Base-by-base conservation (phyloP, 2,888 invertebrate genomes). In the Erannis defoliaria region DNA sequence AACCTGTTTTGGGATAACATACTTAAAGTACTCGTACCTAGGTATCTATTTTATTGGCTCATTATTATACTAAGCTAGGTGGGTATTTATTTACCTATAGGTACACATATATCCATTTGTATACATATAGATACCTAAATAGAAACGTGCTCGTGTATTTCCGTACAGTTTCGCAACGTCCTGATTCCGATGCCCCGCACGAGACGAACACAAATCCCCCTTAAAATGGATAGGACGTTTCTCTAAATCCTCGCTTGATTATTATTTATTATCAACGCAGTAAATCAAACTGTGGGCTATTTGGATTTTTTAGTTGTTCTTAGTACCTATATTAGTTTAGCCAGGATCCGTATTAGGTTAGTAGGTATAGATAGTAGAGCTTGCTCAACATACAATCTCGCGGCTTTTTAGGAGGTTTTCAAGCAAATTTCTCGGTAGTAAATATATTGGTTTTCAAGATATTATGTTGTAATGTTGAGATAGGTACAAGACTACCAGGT, bases 221-320 rank as follows among this genome's bases (percentile, higher is more conserved):
- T 86, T 88, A 89, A 85, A 89, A 89, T 88, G 87, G 88, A 89
- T 86, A 86, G 84, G 86, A 88, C 86, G 84, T 87, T 88, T 85
- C 83, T 83, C 78, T 79, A 88, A 88, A 90, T 88, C 90, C 88
- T 82, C 73, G 78, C 81, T 88, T 89, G 89, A 89, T 90, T 89
- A 89, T 89, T 90, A 89, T 89, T 90, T 90, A 90, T 90, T 89
- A 88, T 88, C 89, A 84, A 75, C 76, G 77, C 81, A 79, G 84
- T 86, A 84, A 86, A 87, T 88, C 88, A 87, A 78, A 73, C 58
- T 55, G 66, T 56, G 46, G 55, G 50, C 54, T 58, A 51, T 61
- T 56, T 55, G 40, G 51, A 48, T 53, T 57, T 58, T 49, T 54
- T 45, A 6, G 40, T 42, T 19, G 21, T 12, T 42, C 5, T 10